Conservation (phyloP, 64 coral and sea anemone genomes). For the Porites lutea region DNA sequence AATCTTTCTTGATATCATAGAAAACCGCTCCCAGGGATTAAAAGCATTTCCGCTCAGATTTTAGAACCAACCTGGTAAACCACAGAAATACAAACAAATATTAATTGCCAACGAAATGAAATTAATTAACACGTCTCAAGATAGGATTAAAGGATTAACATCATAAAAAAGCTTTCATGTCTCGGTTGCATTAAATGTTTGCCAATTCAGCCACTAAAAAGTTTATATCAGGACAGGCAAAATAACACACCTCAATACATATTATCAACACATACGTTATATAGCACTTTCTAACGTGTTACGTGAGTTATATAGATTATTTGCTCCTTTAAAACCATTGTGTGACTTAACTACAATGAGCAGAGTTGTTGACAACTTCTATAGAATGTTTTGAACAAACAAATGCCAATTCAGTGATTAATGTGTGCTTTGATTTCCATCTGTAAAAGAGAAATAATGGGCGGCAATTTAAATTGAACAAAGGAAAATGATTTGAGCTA, state of each 20-base stretch:
- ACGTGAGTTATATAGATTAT: too few species aligned
- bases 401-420: constrained; percentile 29
- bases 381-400: background rate
- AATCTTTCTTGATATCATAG: too few species aligned
- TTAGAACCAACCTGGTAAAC: background rate
- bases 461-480: background rate
- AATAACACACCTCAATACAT: too few species aligned
- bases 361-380: background rate
- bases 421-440: background rate
- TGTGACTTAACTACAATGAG: background rate
- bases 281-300: too few species aligned
- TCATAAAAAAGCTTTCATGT: background rate
- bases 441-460: constrained; percentile 10
- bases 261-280: too few species aligned
- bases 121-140: background rate
- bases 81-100: background rate
- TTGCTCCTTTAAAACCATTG: background rate
- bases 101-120: background rate
- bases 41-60: background rate
- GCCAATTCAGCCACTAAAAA: background rate
- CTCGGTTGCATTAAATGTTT: background rate
- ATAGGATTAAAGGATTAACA: constrained; percentile 25
- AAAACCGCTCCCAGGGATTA: too few species aligned
- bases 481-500: constrained; percentile 16
- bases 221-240: background rate